Evolutionary conservation across 2,113 vertebrate species (phyloP), one percentile per base, ranked within the genome.

Genomic region (Atractosteus spatula): DNA sequence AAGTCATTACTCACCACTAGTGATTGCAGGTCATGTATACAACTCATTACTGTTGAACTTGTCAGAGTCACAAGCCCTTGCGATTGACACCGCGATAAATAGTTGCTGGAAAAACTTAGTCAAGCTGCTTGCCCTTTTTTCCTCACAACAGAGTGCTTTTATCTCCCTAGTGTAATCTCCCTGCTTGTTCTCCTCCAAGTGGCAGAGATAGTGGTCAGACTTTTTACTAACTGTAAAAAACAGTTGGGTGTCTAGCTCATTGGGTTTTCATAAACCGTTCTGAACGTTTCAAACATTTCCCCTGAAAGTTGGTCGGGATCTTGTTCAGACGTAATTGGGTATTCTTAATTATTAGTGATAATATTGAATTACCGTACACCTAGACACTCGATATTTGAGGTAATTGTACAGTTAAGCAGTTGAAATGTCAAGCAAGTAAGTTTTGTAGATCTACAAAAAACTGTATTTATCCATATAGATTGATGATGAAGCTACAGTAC

Each of bases 21-120:
- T 78, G 83, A 74, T 76, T 83, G 74, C 74, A 75, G 72, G 55
- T 69, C 78, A 74, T 75, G 63, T 80, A 77, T 61, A 76, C 66
- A 76, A 74, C 56, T 77, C 76, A 79, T 86, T 85, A 82, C 67
- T 82, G 73, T 78, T 76, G 72, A 67, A 85, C 81, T 74, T 79
- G 73, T 81, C 84, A 57, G 41, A 84, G 78, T 82, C 79, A 64
- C 45, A 68, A 68, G 69, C 74, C 71, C 66, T 62, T 76, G 17
- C 10, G 3, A 68, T 66, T 79, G 68, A 66, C 73, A 70, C 47
- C 47, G 56, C 70, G 81, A 83, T 79, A 75, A 84, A 87, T 81
- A 51, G 76, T 76, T 77, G 7, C 66, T 79, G 77, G 66, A 71
- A 71, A 71, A 70, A 78, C 74, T 66, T 69, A 44, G 44, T 47